These are phyloP conservation scores for Pipistrellus pygmaeus DNA, from an alignment of 2,797 vertebrate genomes.

Conservation along the genomic window DNA sequence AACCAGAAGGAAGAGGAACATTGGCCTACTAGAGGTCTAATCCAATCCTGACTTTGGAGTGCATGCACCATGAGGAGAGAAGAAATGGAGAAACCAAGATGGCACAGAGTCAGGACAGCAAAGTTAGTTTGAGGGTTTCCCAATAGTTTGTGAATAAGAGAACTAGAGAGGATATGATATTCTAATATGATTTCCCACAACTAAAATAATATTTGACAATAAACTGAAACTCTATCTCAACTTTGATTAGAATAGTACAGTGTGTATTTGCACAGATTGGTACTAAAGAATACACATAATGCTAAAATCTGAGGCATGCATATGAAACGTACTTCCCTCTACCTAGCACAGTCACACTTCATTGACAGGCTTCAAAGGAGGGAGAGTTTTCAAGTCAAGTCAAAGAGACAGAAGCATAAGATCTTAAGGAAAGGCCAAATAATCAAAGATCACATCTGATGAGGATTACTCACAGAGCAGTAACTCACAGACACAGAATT, in stretches of 20 bases:
- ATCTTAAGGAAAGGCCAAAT: not conserved
- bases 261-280: not conserved
- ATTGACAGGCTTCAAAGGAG: not conserved
- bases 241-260: not conserved
- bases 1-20: not conserved
- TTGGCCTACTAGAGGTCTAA: not conserved
- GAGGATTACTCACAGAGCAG: not conserved
- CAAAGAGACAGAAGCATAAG: not conserved
- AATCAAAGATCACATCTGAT: not conserved
- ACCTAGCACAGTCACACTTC: not conserved
- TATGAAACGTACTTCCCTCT: not conserved
- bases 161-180: not conserved
- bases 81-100: not conserved
- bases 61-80: not conserved
- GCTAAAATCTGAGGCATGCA: not conserved
- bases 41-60: not conserved
- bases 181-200: not conserved
- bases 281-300: not conserved
- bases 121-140: not conserved
- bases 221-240: not conserved
- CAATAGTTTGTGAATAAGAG: not conserved
- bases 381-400: not conserved
- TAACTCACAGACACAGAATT: not conserved
- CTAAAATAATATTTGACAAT: constrained; percentile 5
- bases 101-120: not conserved